Conservation (phyloP, 2,797 vertebrate species). For the Nannoperca obscura region DNA sequence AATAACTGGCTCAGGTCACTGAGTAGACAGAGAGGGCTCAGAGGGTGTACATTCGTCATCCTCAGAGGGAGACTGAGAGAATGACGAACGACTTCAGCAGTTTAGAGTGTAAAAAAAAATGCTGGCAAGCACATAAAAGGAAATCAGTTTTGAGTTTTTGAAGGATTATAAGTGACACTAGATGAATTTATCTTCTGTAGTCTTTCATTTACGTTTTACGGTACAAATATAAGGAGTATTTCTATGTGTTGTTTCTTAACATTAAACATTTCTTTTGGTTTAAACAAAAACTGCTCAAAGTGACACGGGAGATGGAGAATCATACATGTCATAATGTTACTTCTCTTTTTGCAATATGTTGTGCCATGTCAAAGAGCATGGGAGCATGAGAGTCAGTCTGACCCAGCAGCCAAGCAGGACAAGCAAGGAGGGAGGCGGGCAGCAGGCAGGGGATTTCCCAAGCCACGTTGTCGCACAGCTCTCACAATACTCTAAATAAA, state of each 20-base stretch:
- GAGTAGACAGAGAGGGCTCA: conserved; percentile 42
- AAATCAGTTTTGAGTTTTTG: not conserved
- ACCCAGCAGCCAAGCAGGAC: conserved; percentile 72
- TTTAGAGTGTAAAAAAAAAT: conserved; percentile 1
- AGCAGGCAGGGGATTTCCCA: conserved; percentile 80
- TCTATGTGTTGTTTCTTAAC: not conserved
- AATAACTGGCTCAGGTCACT: conserved; percentile 39
- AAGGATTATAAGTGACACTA: conserved; percentile 1
- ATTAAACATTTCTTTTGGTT: not conserved
- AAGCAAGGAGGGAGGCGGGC: conserved; percentile 60
- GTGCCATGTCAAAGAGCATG: conserved; percentile 84
- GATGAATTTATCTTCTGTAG: conserved; percentile 1
- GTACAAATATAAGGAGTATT: not conserved
- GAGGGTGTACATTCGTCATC: conserved; percentile 32
- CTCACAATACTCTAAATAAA: conserved; percentile 74
- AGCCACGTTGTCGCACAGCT: conserved; percentile 54
- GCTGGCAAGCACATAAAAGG: conserved; percentile 25
- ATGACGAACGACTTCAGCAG: conserved; percentile 3
- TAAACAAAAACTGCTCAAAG: conserved; percentile 20
- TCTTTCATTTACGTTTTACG: not conserved
- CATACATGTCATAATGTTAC: conserved; percentile 47
- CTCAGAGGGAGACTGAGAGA: conserved; percentile 25
- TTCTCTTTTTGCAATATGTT: conserved; percentile 57
- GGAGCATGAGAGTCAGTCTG: conserved; percentile 79
- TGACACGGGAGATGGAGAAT: conserved; percentile 46